Evolutionary conservation across 2,113 vertebrate species (phyloP).

Genomic region (Thunnus maccoyii): DNA sequence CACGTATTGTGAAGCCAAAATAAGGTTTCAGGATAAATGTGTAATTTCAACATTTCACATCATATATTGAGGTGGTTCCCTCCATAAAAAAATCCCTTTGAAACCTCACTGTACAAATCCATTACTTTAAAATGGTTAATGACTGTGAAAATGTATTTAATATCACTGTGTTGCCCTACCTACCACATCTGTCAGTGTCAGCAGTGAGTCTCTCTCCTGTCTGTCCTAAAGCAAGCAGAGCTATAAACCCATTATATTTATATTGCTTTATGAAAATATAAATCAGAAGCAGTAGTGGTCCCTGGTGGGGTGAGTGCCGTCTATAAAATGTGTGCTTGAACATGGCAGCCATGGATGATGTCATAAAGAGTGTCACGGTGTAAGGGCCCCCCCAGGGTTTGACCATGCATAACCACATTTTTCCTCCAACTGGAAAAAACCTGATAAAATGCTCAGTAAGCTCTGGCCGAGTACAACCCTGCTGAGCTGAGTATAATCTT

Average conservation of each 20-base stretch:
- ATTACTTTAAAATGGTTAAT: constrained; percentile 20
- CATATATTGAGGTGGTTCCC: neutral
- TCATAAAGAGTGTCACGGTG: constrained; percentile 57
- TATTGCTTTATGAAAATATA: constrained; percentile 72
- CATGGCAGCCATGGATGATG: constrained; percentile 41
- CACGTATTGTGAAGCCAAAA: too few relatives aligned
- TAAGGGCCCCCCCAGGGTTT: constrained; percentile 44
- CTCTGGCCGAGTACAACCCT: neutral
- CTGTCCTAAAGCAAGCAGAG: constrained; percentile 55
- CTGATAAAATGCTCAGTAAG: constrained; percentile 41
- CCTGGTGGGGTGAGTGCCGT: constrained; percentile 47
- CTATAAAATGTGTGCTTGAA: constrained; percentile 70
- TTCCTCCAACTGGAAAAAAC: constrained; percentile 29
- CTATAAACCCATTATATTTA: constrained; percentile 69
- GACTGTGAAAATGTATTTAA: neutral
- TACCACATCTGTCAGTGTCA: constrained; percentile 12
- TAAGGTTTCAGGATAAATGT: too few relatives aligned
- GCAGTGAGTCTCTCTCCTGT: constrained; percentile 40
- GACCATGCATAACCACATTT: constrained; percentile 18
- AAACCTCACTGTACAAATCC: constrained; percentile 9
- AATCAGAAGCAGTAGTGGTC: constrained; percentile 58
- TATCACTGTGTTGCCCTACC: constrained; percentile 1
- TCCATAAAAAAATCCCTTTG: constrained; percentile 6
- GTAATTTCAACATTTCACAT: too few relatives aligned
- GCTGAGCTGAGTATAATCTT: neutral